Evolutionary conservation across 2,797 vertebrate genomes (phyloP).

Genomic region (Chloroceryle amazona): DNA sequence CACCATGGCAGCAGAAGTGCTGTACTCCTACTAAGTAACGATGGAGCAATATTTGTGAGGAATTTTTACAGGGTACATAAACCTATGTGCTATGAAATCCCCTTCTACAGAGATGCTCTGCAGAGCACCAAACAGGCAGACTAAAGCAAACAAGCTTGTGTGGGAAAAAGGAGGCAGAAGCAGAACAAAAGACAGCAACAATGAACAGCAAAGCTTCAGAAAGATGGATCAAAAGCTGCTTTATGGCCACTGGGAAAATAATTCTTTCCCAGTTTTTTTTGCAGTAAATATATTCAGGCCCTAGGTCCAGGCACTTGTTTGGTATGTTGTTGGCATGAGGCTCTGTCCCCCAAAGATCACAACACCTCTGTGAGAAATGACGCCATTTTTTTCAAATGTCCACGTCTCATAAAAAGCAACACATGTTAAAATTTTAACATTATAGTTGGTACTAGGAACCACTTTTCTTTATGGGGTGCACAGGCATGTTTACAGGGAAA

Average conservation of each 20-base stretch:
- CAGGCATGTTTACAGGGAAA: not conserved
- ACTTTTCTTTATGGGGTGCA: not conserved
- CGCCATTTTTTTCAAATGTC: not conserved
- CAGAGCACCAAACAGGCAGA: not conserved
- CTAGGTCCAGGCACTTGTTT: not conserved
- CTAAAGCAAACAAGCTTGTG: not conserved
- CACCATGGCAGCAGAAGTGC: not conserved
- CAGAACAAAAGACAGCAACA: constrained; percentile 40
- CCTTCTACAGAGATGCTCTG: not conserved
- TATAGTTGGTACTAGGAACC: not conserved
- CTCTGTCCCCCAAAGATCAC: not conserved
- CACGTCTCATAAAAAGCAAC: not conserved
- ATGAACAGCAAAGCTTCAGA: not conserved
- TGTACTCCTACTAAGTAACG: not conserved
- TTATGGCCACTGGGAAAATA: not conserved
- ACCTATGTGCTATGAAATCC: not conserved
- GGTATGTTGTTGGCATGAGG: not conserved
- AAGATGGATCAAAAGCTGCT: constrained; percentile 21
- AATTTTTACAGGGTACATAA: constrained; percentile 43
- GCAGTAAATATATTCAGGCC: not conserved
- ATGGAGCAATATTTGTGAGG: not conserved
- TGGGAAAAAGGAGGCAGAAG: not conserved
- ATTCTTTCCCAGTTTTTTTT: not conserved
- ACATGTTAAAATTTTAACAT: not conserved
- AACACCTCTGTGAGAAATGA: not conserved